Conservation (phyloP, 2,113 vertebrate species). For the Vireo altiloquus region DNA sequence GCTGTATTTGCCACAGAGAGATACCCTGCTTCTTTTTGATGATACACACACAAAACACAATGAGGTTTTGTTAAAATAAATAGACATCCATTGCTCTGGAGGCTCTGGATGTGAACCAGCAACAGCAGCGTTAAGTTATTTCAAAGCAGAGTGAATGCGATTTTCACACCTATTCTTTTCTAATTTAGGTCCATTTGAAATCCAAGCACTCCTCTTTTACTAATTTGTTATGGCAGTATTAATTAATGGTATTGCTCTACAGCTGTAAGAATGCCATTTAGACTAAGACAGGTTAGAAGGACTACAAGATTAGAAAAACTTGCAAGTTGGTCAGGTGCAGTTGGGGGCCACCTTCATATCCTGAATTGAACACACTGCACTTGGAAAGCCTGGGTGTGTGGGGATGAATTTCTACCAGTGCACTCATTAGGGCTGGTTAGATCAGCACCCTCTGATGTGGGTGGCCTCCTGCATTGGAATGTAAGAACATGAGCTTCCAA, state of each 20-base stretch:
- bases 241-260: slow-evolving; percentile 82
- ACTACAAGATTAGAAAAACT: slow-evolving; percentile 77
- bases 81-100: neutral
- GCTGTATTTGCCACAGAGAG: neutral
- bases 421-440: neutral
- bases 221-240: slow-evolving; percentile 85
- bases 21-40: neutral
- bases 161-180: slow-evolving; percentile 74
- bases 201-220: slow-evolving; percentile 45
- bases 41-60: neutral
- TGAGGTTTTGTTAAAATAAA: neutral
- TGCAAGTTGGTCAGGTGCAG: slow-evolving; percentile 71
- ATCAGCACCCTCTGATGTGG: neutral
- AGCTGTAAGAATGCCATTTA: slow-evolving; percentile 70
- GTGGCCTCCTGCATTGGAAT: neutral
- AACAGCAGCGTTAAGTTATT: slow-evolving; percentile 64
- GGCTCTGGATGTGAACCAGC: slow-evolving; percentile 1
- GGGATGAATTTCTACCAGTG: neutral
- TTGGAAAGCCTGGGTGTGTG: slow-evolving; percentile 9
- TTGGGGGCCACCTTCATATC: slow-evolving; percentile 80
- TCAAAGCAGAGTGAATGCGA: slow-evolving; percentile 54
- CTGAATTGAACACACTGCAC: slow-evolving; percentile 65
- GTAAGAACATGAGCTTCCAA: neutral
- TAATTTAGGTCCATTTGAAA: slow-evolving; percentile 69
- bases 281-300: slow-evolving; percentile 78